These are phyloP conservation scores for Zophobas atratus DNA, from an alignment of 1,140 invertebrate genomes.

Conservation along the genomic window DNA sequence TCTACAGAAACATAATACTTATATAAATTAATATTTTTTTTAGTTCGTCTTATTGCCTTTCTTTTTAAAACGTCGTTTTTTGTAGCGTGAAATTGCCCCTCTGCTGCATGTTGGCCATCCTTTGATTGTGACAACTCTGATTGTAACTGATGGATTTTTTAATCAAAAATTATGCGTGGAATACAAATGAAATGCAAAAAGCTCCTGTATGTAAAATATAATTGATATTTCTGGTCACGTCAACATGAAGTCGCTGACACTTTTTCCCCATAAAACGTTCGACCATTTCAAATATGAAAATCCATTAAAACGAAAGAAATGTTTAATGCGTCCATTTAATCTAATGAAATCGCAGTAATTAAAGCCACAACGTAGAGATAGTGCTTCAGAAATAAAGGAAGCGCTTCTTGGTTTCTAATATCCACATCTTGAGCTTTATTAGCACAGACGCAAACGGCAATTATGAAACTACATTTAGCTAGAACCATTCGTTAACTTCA, in stretches of 20 bases:
- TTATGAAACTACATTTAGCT: background rate
- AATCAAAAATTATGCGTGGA: constrained; percentile 20
- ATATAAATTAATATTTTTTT: too few species aligned
- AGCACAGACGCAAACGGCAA: background rate
- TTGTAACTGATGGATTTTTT: constrained; percentile 25
- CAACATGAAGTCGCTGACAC: background rate
- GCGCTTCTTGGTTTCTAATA: background rate
- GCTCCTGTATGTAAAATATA: constrained; percentile 22
- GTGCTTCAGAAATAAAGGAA: background rate
- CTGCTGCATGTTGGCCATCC: too few species aligned
- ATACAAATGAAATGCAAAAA: constrained; percentile 34
- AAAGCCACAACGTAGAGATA: background rate
- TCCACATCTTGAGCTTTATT: background rate
- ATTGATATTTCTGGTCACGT: constrained; percentile 31
- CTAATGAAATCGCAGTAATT: background rate
- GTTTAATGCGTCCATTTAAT: too few species aligned
- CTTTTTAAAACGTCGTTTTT: too few species aligned
- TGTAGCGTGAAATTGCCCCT: too few species aligned
- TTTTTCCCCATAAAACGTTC: background rate
- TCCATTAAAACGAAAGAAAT: too few species aligned
- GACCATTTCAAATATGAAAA: background rate
- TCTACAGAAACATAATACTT: too few species aligned
- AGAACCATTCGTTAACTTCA: constrained; percentile 2
- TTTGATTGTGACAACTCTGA: background rate
- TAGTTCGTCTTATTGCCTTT: too few species aligned